Conservation (phyloP, 2,113 vertebrate genomes). For the Perca schrenkii region DNA sequence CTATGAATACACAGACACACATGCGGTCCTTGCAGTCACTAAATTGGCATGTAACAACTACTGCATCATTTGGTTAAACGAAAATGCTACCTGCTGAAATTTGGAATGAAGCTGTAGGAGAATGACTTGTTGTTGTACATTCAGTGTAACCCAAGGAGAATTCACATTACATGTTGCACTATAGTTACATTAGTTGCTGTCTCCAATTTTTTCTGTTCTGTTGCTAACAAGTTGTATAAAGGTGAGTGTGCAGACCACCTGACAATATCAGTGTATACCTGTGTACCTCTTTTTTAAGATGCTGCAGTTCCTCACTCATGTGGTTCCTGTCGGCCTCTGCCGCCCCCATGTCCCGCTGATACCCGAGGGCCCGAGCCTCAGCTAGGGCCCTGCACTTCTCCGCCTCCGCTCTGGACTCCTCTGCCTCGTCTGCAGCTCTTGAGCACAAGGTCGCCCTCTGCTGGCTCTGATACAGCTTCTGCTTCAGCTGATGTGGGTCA, state of each 20-base stretch:
- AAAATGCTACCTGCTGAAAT: neutral
- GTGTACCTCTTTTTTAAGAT: slow-evolving; percentile 76
- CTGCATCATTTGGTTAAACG: neutral
- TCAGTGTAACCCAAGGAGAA: neutral
- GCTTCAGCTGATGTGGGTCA: slow-evolving; percentile 77
- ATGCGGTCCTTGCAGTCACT: too few relatives aligned
- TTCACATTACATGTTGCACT: slow-evolving; percentile 6
- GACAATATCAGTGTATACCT: neutral
- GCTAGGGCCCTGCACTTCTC: slow-evolving; percentile 74
- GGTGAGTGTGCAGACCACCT: neutral
- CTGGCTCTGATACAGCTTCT: slow-evolving; percentile 78
- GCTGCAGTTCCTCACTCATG: slow-evolving; percentile 76
- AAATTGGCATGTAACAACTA: neutral
- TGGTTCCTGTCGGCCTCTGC: slow-evolving; percentile 64
- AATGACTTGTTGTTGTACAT: too few relatives aligned
- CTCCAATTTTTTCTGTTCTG: neutral
- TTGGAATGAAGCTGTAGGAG: neutral
- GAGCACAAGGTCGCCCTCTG: slow-evolving; percentile 78
- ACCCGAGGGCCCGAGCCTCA: slow-evolving; percentile 63
- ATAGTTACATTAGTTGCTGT: neutral
- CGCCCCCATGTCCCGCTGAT: slow-evolving; percentile 67
- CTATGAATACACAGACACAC: too few relatives aligned
- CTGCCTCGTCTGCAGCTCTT: slow-evolving; percentile 61
- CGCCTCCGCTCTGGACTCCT: slow-evolving; percentile 67
- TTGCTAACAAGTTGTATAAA: neutral